Conservation (phyloP, 2,888 invertebrate species). For the Heteropelma amictum region DNA sequence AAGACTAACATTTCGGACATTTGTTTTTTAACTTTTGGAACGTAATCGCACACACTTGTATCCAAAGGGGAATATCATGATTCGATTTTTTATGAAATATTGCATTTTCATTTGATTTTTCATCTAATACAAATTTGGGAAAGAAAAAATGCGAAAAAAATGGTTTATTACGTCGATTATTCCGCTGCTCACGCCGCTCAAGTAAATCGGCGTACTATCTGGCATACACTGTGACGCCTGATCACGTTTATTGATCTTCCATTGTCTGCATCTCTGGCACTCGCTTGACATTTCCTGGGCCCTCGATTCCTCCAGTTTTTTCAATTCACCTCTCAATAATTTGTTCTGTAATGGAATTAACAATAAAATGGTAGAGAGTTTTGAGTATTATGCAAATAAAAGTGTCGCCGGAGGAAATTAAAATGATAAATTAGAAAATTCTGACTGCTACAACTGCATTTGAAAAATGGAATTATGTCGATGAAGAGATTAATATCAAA, state of each 20-base stretch:
- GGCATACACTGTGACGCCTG: conserved; percentile 66
- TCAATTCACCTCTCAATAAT: conserved; percentile 59
- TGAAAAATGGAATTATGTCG: too few relatives aligned
- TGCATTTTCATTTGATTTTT: too few relatives aligned
- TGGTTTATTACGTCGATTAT: conserved; percentile 64
- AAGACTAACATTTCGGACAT: too few relatives aligned
- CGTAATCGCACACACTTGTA: too few relatives aligned
- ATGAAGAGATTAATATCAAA: too few relatives aligned
- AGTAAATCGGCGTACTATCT: conserved; percentile 49
- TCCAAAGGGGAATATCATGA: too few relatives aligned
- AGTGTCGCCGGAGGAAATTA: neutral
- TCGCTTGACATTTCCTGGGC: conserved; percentile 60
- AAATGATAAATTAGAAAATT: too few relatives aligned
- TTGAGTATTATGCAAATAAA: neutral
- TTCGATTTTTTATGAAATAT: too few relatives aligned
- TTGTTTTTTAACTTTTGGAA: too few relatives aligned
- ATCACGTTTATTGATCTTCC: conserved; percentile 63
- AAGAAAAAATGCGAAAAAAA: too few relatives aligned
- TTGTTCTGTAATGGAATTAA: conserved; percentile 61
- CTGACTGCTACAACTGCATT: too few relatives aligned
- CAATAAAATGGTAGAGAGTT: neutral
- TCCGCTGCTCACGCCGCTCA: conserved; percentile 65
- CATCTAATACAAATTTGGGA: too few relatives aligned
- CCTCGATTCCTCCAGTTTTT: conserved; percentile 61
- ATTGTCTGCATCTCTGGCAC: conserved; percentile 65